Conservation (phyloP, 2,888 invertebrate genomes). For the Cataglyphis rosenhaueri region DNA sequence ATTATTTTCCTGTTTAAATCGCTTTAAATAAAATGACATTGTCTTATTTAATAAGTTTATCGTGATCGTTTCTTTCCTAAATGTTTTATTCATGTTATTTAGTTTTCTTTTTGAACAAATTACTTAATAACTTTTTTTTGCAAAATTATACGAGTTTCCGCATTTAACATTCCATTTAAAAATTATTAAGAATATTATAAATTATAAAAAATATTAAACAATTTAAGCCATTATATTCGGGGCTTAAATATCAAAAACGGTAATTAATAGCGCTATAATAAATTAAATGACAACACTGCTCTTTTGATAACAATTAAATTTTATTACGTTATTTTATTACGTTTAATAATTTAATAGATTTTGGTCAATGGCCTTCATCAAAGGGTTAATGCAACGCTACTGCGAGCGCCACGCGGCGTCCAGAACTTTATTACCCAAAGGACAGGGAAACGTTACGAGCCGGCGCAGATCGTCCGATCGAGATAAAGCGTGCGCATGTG, state of each 20-base stretch:
- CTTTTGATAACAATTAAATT: slow-evolving; percentile 28
- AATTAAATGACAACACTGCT: background rate
- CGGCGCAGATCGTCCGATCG: slow-evolving; percentile 47
- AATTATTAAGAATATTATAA: background rate
- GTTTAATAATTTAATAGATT: slow-evolving; percentile 13
- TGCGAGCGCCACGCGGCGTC: background rate
- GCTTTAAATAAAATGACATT: background rate
- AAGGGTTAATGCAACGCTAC: slow-evolving; percentile 21
- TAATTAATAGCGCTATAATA: background rate
- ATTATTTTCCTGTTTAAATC: background rate
- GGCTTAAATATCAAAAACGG: background rate
- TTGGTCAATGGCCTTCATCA: slow-evolving; percentile 8
- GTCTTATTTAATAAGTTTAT: background rate
- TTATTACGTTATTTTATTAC: slow-evolving; percentile 6
- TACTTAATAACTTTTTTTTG: background rate
- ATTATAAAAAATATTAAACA: background rate
- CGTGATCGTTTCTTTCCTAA: background rate
- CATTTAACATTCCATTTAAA: background rate
- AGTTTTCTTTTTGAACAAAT: background rate
- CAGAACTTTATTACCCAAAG: slow-evolving; percentile 51
- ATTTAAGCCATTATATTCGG: background rate
- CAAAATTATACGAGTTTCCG: background rate
- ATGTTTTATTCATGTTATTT: background rate
- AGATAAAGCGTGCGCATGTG: slow-evolving; percentile 38
- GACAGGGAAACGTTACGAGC: slow-evolving; percentile 21